A percentile compares a stretch with the other conserved stretches of the same genome.
Evolutionary conservation across 2,113 vertebrate species (phyloP).

Genomic region (Periophthalmodon schlosseri): DNA sequence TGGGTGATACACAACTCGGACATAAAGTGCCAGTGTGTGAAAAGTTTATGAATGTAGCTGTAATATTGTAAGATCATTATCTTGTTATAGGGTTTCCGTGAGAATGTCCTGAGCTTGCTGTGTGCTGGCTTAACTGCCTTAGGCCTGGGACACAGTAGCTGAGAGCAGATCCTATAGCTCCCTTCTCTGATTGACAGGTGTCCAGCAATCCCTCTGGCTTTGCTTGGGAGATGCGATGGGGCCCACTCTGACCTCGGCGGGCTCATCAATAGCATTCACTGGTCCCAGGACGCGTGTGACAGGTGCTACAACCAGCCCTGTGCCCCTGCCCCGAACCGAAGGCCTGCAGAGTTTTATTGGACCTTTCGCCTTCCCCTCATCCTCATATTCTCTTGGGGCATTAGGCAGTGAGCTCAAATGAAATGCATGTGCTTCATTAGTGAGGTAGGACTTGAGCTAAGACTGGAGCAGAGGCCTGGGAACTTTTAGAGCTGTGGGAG

Average conservation of each 20-base stretch:
- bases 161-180: slow-evolving; percentile 48
- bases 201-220: slow-evolving; percentile 75
- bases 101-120: slow-evolving; percentile 62
- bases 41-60: slow-evolving; percentile 56
- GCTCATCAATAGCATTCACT: slow-evolving; percentile 67
- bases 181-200: slow-evolving; percentile 75
- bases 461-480: slow-evolving; percentile 29
- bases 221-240: slow-evolving; percentile 71
- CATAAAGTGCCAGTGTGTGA: slow-evolving; percentile 62
- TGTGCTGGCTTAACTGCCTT: slow-evolving; percentile 48
- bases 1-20: slow-evolving; percentile 26
- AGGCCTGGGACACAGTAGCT: slow-evolving; percentile 61
- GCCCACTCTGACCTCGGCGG: slow-evolving; percentile 52
- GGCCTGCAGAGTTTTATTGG: slow-evolving; percentile 60
- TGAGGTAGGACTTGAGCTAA: slow-evolving; percentile 44
- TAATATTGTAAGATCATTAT: slow-evolving; percentile 69
- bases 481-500: slow-evolving; percentile 45
- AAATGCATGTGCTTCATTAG: slow-evolving; percentile 68
- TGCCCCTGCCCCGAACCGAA: slow-evolving; percentile 35
- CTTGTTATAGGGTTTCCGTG: slow-evolving; percentile 66
- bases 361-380: slow-evolving; percentile 33
- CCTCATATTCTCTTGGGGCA: slow-evolving; percentile 51
- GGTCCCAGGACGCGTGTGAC: slow-evolving; percentile 59
- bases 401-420: slow-evolving; percentile 50
- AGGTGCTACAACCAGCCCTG: slow-evolving; percentile 71